Percentiles rank a stretch among this genome's conserved stretches.
Conservation (phyloP, 2,113 vertebrate genomes). For the Amblyornis subalaris region DNA sequence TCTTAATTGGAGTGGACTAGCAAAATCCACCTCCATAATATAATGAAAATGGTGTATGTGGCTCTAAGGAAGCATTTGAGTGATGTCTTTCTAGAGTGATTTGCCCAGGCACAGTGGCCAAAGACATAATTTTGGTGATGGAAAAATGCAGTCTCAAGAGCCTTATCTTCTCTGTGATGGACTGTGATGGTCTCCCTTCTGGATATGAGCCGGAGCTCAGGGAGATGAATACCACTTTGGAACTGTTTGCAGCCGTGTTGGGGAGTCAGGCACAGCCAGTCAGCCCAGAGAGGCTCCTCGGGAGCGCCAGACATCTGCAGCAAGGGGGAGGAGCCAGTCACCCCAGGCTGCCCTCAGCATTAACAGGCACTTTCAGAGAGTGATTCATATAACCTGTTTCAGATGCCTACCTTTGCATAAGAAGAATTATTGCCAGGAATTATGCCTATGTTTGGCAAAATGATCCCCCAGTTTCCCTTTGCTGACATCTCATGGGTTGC, state of each 20-base stretch:
- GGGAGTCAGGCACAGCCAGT: fast-evolving
- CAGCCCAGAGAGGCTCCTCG: fast-evolving
- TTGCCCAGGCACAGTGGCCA: not conserved
- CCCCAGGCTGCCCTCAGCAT: not conserved
- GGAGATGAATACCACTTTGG: not conserved
- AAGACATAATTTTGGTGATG: not conserved
- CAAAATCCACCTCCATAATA: not conserved
- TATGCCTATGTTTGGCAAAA: not conserved
- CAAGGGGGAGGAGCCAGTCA: not conserved
- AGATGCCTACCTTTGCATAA: not conserved
- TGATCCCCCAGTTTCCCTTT: not conserved
- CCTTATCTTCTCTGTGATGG: not conserved
- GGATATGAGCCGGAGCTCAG: not conserved
- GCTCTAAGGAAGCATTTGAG: not conserved
- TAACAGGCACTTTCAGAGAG: not conserved
- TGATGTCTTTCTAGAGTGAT: not conserved
- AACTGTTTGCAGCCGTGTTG: fast-evolving
- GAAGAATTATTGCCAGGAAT: not conserved
- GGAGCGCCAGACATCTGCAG: not conserved
- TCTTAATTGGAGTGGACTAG: not conserved
- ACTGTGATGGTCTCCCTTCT: fast-evolving
- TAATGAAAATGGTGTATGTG: not conserved
- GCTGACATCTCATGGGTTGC: not conserved
- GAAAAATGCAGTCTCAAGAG: not conserved
- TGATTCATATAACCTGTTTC: not conserved